Percentiles rank a stretch among this genome's conserved stretches.
phyloP scores from a whole-genome alignment of 2,888 invertebrate genomes.

The Dryobotodes eremita region DNA sequence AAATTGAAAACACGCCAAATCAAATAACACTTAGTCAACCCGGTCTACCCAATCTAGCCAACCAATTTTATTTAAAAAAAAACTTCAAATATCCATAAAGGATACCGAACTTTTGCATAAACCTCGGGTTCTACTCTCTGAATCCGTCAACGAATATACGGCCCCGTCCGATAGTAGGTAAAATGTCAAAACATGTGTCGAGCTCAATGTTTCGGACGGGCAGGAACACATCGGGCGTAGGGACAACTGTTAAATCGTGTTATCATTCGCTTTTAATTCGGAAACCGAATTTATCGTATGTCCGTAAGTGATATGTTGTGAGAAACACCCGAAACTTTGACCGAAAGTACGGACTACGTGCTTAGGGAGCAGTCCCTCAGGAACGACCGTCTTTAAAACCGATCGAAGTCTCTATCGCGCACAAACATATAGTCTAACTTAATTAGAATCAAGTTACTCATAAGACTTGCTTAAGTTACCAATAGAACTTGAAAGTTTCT shows the following conservation, averaged over 20 bases:
- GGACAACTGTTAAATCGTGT: too few relatives aligned
- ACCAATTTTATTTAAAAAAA: conserved; percentile 5
- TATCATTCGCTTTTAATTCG: too few relatives aligned
- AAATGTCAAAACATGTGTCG: too few relatives aligned
- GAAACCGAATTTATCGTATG: too few relatives aligned
- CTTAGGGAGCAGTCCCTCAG: background rate
- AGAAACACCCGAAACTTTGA: too few relatives aligned
- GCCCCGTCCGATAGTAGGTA: too few relatives aligned
- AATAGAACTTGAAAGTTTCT: conserved; percentile 19
- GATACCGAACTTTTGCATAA: conserved; percentile 7
- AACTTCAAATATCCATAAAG: background rate
- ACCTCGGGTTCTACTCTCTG: background rate
- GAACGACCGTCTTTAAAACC: background rate
- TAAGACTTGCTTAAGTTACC: conserved; percentile 38
- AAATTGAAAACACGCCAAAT: background rate
- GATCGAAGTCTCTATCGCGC: conserved; percentile 22
- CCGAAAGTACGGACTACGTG: too few relatives aligned
- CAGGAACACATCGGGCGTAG: too few relatives aligned
- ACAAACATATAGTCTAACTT: conserved; percentile 15
- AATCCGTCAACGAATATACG: too few relatives aligned
- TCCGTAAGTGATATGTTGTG: too few relatives aligned
- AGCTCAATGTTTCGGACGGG: too few relatives aligned
- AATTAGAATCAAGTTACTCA: conserved; percentile 36
- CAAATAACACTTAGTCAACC: background rate
- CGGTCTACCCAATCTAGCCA: too few relatives aligned